Evolutionary conservation across 92 coral and sea anemone genomes (phyloP).

Genomic region (Hydrozoanthus gracilis): DNA sequence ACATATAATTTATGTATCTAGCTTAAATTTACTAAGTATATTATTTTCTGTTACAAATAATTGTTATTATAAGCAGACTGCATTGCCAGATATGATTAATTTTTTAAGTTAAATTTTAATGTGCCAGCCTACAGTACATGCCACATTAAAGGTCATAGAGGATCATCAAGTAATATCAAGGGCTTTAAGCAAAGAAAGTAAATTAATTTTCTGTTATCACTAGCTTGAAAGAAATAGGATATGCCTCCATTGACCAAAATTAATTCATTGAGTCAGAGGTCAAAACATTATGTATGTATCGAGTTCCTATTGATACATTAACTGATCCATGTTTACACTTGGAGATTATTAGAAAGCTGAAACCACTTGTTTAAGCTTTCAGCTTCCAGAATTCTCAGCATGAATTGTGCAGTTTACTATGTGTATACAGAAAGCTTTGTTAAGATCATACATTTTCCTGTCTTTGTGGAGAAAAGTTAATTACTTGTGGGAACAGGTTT

Average conservation of each 20-base stretch:
- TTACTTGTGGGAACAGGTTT: background rate
- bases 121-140: too few species aligned
- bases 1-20: too few species aligned
- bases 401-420: background rate
- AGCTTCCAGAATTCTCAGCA: constrained; percentile 20
- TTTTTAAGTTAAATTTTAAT: too few species aligned
- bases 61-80: too few species aligned
- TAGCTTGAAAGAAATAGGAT: background rate
- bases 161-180: too few species aligned
- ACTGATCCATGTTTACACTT: constrained; percentile 3
- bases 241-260: background rate
- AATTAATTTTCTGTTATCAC: background rate
- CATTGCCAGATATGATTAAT: too few species aligned
- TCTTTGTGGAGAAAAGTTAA: background rate
- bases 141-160: too few species aligned
- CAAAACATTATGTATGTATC: background rate
- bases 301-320: constrained; percentile 1
- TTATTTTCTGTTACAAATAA: too few species aligned
- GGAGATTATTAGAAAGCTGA: constrained; percentile 10
- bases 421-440: background rate
- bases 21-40: too few species aligned
- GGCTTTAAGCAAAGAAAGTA: too few species aligned
- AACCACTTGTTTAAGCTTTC: constrained; percentile 1
- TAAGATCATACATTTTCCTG: too few species aligned
- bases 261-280: background rate